phyloP scores from a whole-genome alignment of 2,113 vertebrate genomes.

The Rhinogobius similis region DNA sequence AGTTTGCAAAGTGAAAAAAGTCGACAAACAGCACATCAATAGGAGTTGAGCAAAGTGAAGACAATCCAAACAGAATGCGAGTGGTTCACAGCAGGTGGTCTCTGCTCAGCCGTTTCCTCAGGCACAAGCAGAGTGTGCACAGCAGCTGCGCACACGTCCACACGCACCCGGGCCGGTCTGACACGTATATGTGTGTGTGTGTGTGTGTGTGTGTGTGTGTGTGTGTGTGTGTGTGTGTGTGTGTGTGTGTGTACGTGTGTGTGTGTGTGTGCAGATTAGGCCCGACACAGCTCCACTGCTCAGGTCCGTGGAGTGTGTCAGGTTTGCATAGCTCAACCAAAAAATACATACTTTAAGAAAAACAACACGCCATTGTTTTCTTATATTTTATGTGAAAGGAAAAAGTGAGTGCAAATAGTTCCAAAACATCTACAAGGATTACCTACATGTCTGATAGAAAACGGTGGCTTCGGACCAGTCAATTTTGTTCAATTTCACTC shows the following conservation, averaged over 20 bases:
- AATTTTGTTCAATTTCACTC: no score
- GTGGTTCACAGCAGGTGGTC: constrained; percentile 70
- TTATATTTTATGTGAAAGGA: background rate
- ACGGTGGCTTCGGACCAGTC: no score
- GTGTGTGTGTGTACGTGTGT: constrained; percentile 17
- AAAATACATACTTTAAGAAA: constrained; percentile 7
- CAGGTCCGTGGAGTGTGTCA: constrained; percentile 56
- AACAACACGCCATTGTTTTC: background rate
- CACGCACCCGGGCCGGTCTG: no score
- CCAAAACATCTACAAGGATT: no score
- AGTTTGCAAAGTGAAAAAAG: constrained; percentile 58
- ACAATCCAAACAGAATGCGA: constrained; percentile 61
- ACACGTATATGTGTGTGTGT: constrained; percentile 35
- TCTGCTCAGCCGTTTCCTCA: constrained; percentile 54
- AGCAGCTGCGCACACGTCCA: no score
- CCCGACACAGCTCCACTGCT: constrained; percentile 52
- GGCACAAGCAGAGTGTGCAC: constrained; percentile 48
- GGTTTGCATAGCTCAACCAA: constrained; percentile 15
- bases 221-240: constrained; percentile 20
- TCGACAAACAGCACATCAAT: constrained; percentile 64
- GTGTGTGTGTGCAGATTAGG: no score
- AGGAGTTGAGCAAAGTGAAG: constrained; percentile 57
- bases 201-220: constrained; percentile 21
- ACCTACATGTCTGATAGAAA: no score
- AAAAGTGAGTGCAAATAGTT: background rate